phyloP scores from a whole-genome alignment of 2,888 invertebrate genomes.

The Andrena minutula region DNA sequence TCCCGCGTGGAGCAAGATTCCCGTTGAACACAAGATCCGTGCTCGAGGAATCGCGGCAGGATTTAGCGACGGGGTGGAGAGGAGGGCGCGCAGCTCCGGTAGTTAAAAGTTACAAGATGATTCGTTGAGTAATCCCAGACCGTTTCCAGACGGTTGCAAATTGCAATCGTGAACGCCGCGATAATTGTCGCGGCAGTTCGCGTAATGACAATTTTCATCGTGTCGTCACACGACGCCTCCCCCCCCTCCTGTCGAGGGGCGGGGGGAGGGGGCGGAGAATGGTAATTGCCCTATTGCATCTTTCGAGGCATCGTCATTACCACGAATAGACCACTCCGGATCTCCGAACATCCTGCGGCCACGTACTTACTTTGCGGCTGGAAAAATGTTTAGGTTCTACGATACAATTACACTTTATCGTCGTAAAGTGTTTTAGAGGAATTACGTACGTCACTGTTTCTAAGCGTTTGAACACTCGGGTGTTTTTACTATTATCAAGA shows the following conservation, averaged over 20 bases:
- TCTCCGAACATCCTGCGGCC: slow-evolving; percentile 61
- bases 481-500: too few relatives aligned
- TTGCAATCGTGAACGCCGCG: slow-evolving; percentile 83
- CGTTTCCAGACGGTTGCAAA: slow-evolving; percentile 83
- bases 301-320: slow-evolving; percentile 76
- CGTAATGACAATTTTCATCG: slow-evolving; percentile 84
- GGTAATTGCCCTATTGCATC: slow-evolving; percentile 82
- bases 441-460: too few relatives aligned
- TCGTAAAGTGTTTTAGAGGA: too few relatives aligned
- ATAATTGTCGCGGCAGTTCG: slow-evolving; percentile 83
- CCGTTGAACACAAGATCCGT: slow-evolving; percentile 48
- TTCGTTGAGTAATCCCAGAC: slow-evolving; percentile 84
- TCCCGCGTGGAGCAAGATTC: slow-evolving; percentile 34
- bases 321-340: slow-evolving; percentile 71
- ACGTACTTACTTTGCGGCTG: slow-evolving; percentile 18
- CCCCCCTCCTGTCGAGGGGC: too few relatives aligned
- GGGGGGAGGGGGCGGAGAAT: slow-evolving; percentile 55
- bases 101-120: slow-evolving; percentile 84
- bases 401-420: too few relatives aligned
- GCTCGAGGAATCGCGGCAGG: slow-evolving; percentile 55
- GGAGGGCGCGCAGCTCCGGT: slow-evolving; percentile 71
- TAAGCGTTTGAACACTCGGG: too few relatives aligned
- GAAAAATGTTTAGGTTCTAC: slow-evolving; percentile 2
- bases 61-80: slow-evolving; percentile 44
- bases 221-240: slow-evolving; percentile 77